Conservation (phyloP, 2,888 invertebrate genomes). For the Rhyacophila evoluta region DNA sequence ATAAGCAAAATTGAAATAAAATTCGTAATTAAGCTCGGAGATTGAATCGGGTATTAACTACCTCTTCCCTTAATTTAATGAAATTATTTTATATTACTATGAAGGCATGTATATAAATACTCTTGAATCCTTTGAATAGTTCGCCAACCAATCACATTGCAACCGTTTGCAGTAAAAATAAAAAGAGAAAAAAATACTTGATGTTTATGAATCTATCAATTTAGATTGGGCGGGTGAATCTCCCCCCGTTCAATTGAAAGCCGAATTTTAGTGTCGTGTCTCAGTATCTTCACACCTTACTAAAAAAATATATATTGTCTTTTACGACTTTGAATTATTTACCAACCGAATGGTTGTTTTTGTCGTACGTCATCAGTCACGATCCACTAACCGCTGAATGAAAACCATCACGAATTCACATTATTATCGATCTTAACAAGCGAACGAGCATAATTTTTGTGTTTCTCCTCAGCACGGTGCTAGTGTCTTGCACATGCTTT, state of each 20-base stretch:
- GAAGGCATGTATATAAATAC: background rate
- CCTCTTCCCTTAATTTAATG: background rate
- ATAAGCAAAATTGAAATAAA: background rate
- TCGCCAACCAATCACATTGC: background rate
- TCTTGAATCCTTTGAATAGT: background rate
- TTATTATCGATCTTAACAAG: too few relatives aligned
- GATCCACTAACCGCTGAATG: too few relatives aligned
- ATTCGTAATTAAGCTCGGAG: background rate
- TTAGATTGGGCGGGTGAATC: background rate
- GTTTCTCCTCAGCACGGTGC: too few relatives aligned
- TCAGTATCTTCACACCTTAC: too few relatives aligned
- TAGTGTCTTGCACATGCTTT: too few relatives aligned
- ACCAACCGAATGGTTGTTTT: too few relatives aligned
- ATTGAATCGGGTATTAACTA: background rate
- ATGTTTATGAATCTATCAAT: slow-evolving; percentile 24
- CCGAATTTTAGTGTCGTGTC: background rate
- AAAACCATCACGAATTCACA: too few relatives aligned
- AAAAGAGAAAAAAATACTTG: background rate
- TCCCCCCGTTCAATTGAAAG: background rate
- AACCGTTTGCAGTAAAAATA: slow-evolving; percentile 20
- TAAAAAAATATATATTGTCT: too few relatives aligned
- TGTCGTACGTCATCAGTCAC: too few relatives aligned
- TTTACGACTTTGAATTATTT: too few relatives aligned
- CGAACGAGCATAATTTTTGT: too few relatives aligned
- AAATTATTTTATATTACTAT: background rate